A percentile compares a stretch with the other conserved stretches of the same genome.
phyloP scores from a whole-genome alignment of 2,888 invertebrate genomes.

The Bugula neritina region DNA sequence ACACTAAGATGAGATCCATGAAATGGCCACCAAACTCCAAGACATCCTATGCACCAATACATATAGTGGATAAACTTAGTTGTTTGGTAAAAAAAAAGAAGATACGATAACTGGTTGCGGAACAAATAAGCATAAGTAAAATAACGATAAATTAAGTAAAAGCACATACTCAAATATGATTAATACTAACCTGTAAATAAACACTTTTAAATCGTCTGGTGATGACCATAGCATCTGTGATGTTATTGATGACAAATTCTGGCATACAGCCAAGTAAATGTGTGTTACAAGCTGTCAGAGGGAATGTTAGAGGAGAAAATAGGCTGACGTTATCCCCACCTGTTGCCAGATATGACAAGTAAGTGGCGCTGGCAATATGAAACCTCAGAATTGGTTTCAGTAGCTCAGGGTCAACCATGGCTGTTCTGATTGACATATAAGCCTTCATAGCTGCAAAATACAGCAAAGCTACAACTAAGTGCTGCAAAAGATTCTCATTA shows the following conservation, averaged over 20 bases:
- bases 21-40: constrained; percentile 45
- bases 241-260: constrained; percentile 82
- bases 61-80: too few relatives aligned
- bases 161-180: too few relatives aligned
- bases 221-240: constrained; percentile 73
- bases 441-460: constrained; percentile 46
- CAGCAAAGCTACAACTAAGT: too few relatives aligned
- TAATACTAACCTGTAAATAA: constrained; percentile 16
- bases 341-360: constrained; percentile 76
- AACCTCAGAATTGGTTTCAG: constrained; percentile 68
- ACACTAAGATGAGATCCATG: constrained; percentile 66
- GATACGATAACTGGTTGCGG: too few relatives aligned
- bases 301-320: constrained; percentile 39
- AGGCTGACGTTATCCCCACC: constrained; percentile 33
- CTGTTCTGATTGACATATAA: constrained; percentile 56
- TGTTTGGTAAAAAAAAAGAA: too few relatives aligned
- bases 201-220: constrained; percentile 49
- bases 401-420: constrained; percentile 69
- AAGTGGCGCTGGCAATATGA: constrained; percentile 73
- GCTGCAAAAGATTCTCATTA: too few relatives aligned
- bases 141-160: too few relatives aligned
- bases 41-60: constrained; percentile 18
- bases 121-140: too few relatives aligned
- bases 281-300: constrained; percentile 37
- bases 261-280: constrained; percentile 64